These are phyloP conservation scores for Antigone vipio DNA, from an alignment of 2,113 vertebrate species.

Conservation along the genomic window DNA sequence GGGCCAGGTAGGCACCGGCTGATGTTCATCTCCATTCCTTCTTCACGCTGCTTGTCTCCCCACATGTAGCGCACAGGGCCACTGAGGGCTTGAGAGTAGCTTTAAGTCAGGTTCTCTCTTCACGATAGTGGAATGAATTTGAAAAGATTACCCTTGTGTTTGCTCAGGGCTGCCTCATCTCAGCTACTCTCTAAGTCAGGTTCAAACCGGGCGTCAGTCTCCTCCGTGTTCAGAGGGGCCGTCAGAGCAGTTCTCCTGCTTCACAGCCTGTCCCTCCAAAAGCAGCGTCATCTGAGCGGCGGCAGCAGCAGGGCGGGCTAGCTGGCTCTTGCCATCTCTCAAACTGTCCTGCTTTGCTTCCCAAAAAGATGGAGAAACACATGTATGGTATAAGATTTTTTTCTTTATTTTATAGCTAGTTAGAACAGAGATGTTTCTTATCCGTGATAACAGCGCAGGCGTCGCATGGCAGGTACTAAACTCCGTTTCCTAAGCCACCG, in stretches of 20 bases:
- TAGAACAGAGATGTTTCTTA: neutral
- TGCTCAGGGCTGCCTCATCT: neutral
- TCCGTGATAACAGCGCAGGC: neutral
- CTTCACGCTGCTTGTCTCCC: neutral
- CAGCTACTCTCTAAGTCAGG: neutral
- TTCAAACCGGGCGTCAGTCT: neutral
- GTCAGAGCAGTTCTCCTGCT: neutral
- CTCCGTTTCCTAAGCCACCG: neutral
- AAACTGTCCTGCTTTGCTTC: neutral
- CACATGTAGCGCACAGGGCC: rapidly evolving
- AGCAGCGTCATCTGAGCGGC: neutral
- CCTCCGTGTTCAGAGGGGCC: neutral
- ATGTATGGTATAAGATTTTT: neutral
- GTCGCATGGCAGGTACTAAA: neutral
- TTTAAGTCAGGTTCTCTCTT: neutral
- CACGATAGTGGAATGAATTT: neutral
- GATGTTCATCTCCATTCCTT: neutral
- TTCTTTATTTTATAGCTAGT: neutral
- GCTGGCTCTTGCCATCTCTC: neutral
- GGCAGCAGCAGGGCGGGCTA: neutral
- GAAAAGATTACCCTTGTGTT: neutral
- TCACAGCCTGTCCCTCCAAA: neutral
- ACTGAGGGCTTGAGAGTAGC: rapidly evolving
- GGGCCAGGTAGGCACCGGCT: neutral
- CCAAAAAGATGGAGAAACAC: neutral